Evolutionary conservation across 2,888 invertebrate species (phyloP).

Genomic region (Coenonympha arcania): DNA sequence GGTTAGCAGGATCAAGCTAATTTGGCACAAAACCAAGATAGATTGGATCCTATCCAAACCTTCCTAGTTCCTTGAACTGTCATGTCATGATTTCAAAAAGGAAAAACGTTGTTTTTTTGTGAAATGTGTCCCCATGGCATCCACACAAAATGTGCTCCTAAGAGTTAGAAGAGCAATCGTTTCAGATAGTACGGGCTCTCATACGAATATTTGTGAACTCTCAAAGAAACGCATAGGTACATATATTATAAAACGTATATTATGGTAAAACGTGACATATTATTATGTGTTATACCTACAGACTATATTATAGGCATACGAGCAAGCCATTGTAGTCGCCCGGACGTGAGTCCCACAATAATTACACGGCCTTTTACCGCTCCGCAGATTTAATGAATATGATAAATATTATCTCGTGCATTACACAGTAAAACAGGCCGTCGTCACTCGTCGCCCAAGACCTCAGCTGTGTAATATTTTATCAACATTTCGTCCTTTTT

Average conservation of each 20-base stretch:
- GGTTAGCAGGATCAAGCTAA: conserved; percentile 18
- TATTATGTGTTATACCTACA: not conserved
- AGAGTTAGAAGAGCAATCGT: too few relatives aligned
- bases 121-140: too few relatives aligned
- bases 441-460: not conserved
- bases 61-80: conserved; percentile 19
- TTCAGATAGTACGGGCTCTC: too few relatives aligned
- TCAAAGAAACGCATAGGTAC: too few relatives aligned
- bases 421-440: not conserved
- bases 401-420: not conserved
- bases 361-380: not conserved
- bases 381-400: not conserved
- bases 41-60: conserved; percentile 22
- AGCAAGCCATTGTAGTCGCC: not conserved
- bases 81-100: too few relatives aligned
- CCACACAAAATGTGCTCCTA: too few relatives aligned
- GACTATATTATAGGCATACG: not conserved
- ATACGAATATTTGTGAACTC: too few relatives aligned
- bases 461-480: not conserved
- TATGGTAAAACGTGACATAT: not conserved
- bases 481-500: not conserved
- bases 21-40: conserved; percentile 19
- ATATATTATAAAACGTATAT: too few relatives aligned
- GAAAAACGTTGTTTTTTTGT: too few relatives aligned
- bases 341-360: not conserved